phyloP scores from a whole-genome alignment of 1,140 invertebrate species.

The Anastrepha obliqua region DNA sequence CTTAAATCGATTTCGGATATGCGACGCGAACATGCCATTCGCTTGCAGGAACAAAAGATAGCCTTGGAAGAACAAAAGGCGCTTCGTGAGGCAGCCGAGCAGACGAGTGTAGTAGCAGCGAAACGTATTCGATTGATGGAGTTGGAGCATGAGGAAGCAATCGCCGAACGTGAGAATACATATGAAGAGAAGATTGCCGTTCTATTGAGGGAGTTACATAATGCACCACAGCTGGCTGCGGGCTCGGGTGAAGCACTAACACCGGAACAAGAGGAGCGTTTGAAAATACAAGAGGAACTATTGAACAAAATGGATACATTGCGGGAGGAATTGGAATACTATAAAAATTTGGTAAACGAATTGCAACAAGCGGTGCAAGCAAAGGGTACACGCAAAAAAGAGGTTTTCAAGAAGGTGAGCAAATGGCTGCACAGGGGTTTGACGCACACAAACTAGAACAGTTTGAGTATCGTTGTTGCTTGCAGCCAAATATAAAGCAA shows the following conservation, averaged over 20 bases:
- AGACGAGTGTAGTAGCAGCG: conserved; percentile 54
- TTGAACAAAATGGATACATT: conserved; percentile 70
- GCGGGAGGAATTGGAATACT: conserved; percentile 71
- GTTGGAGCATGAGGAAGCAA: conserved; percentile 63
- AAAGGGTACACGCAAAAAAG: conserved; percentile 50
- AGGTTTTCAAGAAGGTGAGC: conserved; percentile 49
- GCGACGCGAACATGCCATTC: conserved; percentile 62
- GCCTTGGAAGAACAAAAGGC: conserved; percentile 61
- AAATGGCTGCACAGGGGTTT: conserved; percentile 50
- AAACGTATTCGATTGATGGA: conserved; percentile 61
- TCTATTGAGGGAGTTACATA: conserved; percentile 67
- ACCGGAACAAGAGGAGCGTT: conserved; percentile 55
- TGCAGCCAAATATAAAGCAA: conserved; percentile 55
- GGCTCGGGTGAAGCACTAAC: conserved; percentile 20
- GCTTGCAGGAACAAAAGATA: conserved; percentile 61
- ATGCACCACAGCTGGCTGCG: conserved; percentile 59
- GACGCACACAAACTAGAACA: conserved; percentile 57
- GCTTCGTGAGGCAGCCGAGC: conserved; percentile 59
- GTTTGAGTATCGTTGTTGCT: conserved; percentile 69
- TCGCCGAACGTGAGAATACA: conserved; percentile 71
- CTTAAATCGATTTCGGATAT: conserved; percentile 65
- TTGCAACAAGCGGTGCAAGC: conserved; percentile 59
- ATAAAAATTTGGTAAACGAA: conserved; percentile 67
- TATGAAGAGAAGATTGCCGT: conserved; percentile 76
- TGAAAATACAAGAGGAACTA: conserved; percentile 74